Conservation (phyloP, 2,797 vertebrate genomes). For the Pseudocheirus occidentalis region DNA sequence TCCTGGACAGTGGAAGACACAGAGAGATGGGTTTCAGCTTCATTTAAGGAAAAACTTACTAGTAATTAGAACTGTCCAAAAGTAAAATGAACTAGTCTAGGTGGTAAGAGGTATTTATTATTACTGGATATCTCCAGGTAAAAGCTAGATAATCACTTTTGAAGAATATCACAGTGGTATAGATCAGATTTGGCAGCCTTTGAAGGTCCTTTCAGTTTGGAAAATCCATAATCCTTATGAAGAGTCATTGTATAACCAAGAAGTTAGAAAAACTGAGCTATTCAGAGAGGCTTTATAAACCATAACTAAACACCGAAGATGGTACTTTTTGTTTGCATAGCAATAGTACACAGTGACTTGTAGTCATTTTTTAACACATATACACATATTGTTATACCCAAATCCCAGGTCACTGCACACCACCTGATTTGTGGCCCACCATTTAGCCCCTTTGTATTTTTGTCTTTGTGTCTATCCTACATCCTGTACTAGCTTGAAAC, state of each 20-base stretch:
- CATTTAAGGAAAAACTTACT: neutral
- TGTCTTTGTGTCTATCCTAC: too few relatives aligned
- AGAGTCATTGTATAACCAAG: neutral
- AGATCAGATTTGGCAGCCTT: neutral
- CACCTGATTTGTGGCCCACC: too few relatives aligned
- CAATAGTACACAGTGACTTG: neutral
- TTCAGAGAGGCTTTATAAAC: neutral
- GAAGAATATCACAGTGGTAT: neutral
- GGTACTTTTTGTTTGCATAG: neutral
- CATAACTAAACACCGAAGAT: neutral
- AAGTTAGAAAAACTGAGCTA: neutral
- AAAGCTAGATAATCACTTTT: neutral
- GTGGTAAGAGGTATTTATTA: neutral
- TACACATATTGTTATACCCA: too few relatives aligned
- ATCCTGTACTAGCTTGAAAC: too few relatives aligned
- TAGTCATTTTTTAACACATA: neutral
- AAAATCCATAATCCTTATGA: neutral
- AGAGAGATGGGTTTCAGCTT: neutral
- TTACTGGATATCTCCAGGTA: neutral
- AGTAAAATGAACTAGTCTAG: neutral
- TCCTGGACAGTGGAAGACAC: neutral
- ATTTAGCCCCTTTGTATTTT: too few relatives aligned
- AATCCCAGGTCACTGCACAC: too few relatives aligned
- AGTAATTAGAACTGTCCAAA: neutral
- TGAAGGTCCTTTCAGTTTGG: neutral